A percentile compares a stretch with the other conserved stretches of the same genome.
These are phyloP conservation scores for Formica aserva DNA, from an alignment of 2,888 invertebrate genomes.

Conservation along the genomic window DNA sequence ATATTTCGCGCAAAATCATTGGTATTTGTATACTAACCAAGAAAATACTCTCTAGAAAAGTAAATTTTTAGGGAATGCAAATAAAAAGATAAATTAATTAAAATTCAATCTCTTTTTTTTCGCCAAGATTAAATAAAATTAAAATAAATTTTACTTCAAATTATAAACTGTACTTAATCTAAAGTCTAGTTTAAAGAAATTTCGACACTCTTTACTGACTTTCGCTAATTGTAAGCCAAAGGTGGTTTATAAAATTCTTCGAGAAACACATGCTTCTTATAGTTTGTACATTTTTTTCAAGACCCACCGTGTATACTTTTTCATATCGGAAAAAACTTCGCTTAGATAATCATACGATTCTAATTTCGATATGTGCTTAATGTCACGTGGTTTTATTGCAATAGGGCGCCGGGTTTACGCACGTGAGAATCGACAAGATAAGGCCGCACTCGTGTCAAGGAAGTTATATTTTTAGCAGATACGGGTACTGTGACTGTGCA, in stretches of 20 bases:
- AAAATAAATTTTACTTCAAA: neutral
- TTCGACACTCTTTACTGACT: neutral
- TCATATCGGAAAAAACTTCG: slow-evolving; percentile 13
- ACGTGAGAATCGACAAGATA: slow-evolving; percentile 50
- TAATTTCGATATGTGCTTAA: slow-evolving; percentile 25
- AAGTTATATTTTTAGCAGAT: slow-evolving; percentile 50
- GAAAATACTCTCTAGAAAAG: neutral
- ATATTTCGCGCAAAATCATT: neutral
- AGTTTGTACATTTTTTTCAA: slow-evolving; percentile 8
- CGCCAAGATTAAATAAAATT: neutral
- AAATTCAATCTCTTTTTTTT: neutral
- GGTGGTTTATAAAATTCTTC: neutral
- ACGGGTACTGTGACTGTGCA: slow-evolving; percentile 3
- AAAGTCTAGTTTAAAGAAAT: neutral
- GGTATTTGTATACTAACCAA: neutral
- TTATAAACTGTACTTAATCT: neutral
- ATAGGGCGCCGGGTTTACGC: slow-evolving; percentile 28
- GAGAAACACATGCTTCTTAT: neutral
- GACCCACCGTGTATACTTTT: neutral
- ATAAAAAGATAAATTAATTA: neutral
- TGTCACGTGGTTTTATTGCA: slow-evolving; percentile 33
- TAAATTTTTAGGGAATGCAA: neutral
- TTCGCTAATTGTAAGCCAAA: neutral
- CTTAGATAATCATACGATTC: slow-evolving; percentile 36
- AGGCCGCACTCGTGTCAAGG: slow-evolving; percentile 36